Evolutionary conservation across 2,113 vertebrate genomes (phyloP).

Genomic region (Ptilorrhoa leucosticta): DNA sequence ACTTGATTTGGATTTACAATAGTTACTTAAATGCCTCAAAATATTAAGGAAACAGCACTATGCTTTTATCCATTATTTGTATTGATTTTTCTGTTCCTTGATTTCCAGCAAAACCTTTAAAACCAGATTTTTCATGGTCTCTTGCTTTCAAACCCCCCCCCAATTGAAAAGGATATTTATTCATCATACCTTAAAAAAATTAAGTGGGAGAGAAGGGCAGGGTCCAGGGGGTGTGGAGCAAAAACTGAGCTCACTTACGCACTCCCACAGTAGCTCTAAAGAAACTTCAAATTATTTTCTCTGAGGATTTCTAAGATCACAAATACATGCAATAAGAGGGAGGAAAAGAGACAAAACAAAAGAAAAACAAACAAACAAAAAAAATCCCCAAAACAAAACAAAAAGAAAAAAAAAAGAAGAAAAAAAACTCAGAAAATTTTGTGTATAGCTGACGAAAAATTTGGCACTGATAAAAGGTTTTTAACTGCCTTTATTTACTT

Average conservation of each 20-base stretch:
- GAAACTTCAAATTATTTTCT: not conserved
- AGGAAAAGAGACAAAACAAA: not conserved
- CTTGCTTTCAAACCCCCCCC: not conserved
- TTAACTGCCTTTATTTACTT: not conserved
- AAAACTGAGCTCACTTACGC: not conserved
- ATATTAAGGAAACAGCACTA: not conserved
- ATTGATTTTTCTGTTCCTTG: not conserved
- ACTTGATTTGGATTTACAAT: not conserved
- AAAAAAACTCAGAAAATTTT: not conserved
- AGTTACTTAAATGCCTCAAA: not conserved
- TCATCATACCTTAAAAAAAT: not conserved
- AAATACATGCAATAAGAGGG: not conserved
- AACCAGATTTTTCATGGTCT: not conserved
- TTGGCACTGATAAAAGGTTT: fast-evolving
- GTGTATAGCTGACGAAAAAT: not conserved
- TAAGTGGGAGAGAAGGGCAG: not conserved
- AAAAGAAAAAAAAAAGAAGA: no score
- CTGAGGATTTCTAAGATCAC: not conserved
- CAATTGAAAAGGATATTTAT: not conserved
- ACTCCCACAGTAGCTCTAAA: not conserved
- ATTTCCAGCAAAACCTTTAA: not conserved
- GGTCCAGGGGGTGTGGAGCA: not conserved
- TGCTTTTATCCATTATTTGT: not conserved
- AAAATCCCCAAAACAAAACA: not conserved
- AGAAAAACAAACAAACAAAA: not conserved